These are phyloP conservation scores for Acrobasis repandana DNA, from an alignment of 2,888 invertebrate species.

Conservation along the genomic window DNA sequence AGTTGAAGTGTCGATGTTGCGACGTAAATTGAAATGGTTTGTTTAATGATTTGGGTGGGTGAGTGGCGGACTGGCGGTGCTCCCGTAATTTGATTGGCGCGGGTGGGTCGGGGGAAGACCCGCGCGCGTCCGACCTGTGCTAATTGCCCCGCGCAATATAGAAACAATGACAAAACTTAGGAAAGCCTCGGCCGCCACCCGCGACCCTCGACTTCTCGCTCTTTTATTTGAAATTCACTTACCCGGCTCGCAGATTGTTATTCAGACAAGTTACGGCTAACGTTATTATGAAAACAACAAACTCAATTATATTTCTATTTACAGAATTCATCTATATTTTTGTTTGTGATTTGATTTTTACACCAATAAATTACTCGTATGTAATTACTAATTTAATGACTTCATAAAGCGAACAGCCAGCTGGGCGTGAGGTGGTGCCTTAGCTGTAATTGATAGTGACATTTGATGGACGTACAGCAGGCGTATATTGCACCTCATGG, in stretches of 20 bases:
- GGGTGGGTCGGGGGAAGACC: slow-evolving; percentile 51
- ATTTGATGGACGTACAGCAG: slow-evolving; percentile 71
- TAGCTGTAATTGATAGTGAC: slow-evolving; percentile 77
- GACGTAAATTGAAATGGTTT: slow-evolving; percentile 58
- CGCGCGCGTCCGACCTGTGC: slow-evolving; percentile 66
- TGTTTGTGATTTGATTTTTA: neutral
- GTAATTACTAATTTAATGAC: slow-evolving; percentile 54
- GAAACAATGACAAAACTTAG: slow-evolving; percentile 81
- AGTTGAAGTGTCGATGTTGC: slow-evolving; percentile 68
- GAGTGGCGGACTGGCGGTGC: slow-evolving; percentile 55
- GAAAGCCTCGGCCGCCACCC: slow-evolving; percentile 58
- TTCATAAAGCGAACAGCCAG: slow-evolving; percentile 44
- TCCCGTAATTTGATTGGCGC: slow-evolving; percentile 73
- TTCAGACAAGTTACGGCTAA: slow-evolving; percentile 55
- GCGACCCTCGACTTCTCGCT: slow-evolving; percentile 64
- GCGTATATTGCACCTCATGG: slow-evolving; percentile 62
- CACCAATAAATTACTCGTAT: slow-evolving; percentile 21
- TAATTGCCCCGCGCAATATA: slow-evolving; percentile 80
- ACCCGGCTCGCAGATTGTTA: slow-evolving; percentile 74
- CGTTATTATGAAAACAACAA: slow-evolving; percentile 68
- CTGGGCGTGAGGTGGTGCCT: slow-evolving; percentile 47
- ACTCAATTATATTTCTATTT: slow-evolving; percentile 66
- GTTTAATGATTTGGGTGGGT: slow-evolving; percentile 59
- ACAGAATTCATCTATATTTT: neutral
- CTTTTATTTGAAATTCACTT: slow-evolving; percentile 81